Base-by-base conservation (phyloP, 2,113 vertebrate species). In the Zosterops japonicus region DNA sequence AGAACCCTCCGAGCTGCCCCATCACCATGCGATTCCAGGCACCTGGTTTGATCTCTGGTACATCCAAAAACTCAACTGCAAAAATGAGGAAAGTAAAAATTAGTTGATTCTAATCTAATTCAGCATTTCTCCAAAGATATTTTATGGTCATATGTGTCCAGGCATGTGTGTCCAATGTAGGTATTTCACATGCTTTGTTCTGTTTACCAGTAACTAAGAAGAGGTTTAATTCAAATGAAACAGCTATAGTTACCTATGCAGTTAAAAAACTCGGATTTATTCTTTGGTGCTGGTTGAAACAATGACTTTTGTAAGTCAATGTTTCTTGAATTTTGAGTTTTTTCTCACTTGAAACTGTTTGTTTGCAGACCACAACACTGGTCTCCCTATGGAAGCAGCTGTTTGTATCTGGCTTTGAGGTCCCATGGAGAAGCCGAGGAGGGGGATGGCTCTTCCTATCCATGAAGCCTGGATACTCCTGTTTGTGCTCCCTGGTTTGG, bases 371-470 rank as follows among this genome's bases (percentile, higher is more conserved):
- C 82, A 78, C 91, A 65, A 63, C 80, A 82, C 95, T 97, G 91
- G 81, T 96, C 77, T 98, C 97, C 97, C 91, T 97, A 98, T 98
- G 98, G 98, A 98, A 98, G 96, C 95, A 97, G 91, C 97, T 94
- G 95, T 98, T 92, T 96, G 77, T 91, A 69, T 96, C 93, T 95
- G 96, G 96, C 94, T 97, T 46, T 97, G 97, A 97, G 97, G 97
- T 93, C 96, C 93, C 95, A 98, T 94, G 96, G 97, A 97, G 97
- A 98, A 98, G 96, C 97, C 91, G 98, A 98, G 97, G 98, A 98
- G 93, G 96, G 99, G 98, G 96, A 99, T 99, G 99, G 99, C 98
- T 99, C 98, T 98, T 97, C 98, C 94, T 96, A 98, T 98, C 94
- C 97, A 98, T 97, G 98, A 98, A 97, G 98, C 98, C 97, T 99